A percentile compares a stretch with the other conserved stretches of the same genome.
Conservation (phyloP, 2,888 invertebrate genomes). For the Ophion ellenae region DNA sequence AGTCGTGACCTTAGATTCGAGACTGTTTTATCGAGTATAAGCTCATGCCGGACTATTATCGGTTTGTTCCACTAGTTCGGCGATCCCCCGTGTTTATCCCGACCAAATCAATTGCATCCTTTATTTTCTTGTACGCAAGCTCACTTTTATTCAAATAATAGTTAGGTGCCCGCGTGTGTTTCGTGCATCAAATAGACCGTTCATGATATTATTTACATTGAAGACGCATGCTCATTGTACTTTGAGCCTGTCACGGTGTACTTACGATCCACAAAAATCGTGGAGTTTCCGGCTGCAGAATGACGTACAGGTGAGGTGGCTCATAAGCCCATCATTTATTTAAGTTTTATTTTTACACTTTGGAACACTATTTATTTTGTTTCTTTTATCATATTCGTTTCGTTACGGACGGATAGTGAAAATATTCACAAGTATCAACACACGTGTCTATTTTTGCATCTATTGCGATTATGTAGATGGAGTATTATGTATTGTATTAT, state of each 20-base stretch:
- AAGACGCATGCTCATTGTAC: conserved; percentile 11
- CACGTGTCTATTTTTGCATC: too few species aligned
- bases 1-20: conserved; percentile 25
- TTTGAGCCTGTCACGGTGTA: conserved; percentile 16
- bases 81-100: background rate
- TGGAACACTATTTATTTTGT: too few species aligned
- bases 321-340: background rate
- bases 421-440: too few species aligned
- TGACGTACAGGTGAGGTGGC: conserved; percentile 45
- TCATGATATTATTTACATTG: conserved; percentile 11
- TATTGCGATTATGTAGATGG: too few species aligned
- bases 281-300: conserved; percentile 45
- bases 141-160: background rate
- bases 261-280: conserved; percentile 24
- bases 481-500: too few species aligned
- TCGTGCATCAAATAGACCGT: conserved; percentile 38
- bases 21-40: conserved; percentile 35
- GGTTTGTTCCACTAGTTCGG: conserved; percentile 48
- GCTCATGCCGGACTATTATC: conserved; percentile 54
- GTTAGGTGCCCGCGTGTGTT: conserved; percentile 37
- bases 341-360: too few species aligned
- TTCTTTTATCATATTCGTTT: too few species aligned
- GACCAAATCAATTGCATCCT: background rate
- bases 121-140: conserved; percentile 10
- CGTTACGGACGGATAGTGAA: too few species aligned